phyloP scores from a whole-genome alignment of 53 echinoderm and acorn worm genomes.

The Echinometra lucunter region DNA sequence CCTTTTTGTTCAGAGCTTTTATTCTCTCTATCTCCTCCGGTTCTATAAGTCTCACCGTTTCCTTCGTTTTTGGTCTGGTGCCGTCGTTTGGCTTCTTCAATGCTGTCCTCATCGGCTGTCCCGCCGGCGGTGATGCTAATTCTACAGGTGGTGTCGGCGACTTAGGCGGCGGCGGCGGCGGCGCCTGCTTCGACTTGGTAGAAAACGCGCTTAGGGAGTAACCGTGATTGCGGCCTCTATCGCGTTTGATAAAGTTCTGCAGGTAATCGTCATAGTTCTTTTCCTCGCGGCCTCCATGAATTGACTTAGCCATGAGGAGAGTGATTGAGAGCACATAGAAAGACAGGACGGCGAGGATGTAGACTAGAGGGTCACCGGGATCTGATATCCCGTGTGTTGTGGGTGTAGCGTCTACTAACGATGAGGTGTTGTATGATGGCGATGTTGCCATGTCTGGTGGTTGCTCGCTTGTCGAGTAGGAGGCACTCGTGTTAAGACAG shows the following conservation, averaged over 20 bases:
- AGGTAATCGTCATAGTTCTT: conserved; percentile 58
- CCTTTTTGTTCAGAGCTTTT: conserved; percentile 24
- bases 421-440: not conserved
- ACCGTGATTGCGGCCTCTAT: not conserved
- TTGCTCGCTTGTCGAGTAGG: not conserved
- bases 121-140: not conserved
- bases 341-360: conserved; percentile 73
- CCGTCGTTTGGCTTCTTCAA: conserved; percentile 58
- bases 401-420: not conserved
- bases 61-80: conserved; percentile 58
- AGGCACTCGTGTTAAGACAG: conserved; percentile 51
- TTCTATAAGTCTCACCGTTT: conserved; percentile 48
- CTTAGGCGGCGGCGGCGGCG: conserved; percentile 14
- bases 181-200: not conserved
- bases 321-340: conserved; percentile 75
- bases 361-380: conserved; percentile 70
- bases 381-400: conserved; percentile 23
- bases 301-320: conserved; percentile 72
- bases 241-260: conserved; percentile 54
- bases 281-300: conserved; percentile 63
- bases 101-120: conserved; percentile 40
- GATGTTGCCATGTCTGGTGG: not conserved
- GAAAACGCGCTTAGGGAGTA: conserved; percentile 4
- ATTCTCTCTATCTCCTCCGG: conserved; percentile 34
- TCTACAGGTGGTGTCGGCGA: not conserved